Evolutionary conservation across 2,888 invertebrate species (phyloP).

Genomic region (Acleris holmiana): DNA sequence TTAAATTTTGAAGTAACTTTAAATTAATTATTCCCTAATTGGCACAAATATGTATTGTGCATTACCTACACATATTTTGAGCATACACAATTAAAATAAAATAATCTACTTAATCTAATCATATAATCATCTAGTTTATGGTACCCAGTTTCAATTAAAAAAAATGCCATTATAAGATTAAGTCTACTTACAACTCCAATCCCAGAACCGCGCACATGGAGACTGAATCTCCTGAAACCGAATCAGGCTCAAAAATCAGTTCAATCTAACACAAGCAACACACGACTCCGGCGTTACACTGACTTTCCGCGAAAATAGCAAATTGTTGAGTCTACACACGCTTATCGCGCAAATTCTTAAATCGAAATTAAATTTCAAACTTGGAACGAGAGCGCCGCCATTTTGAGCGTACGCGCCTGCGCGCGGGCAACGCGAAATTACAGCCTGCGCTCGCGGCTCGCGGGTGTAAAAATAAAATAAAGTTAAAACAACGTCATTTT

Average conservation of each 20-base stretch:
- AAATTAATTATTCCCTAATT: too few relatives aligned
- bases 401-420: slow-evolving; percentile 81
- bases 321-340: slow-evolving; percentile 47
- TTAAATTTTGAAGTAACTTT: neutral
- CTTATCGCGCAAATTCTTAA: slow-evolving; percentile 57
- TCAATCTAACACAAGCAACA: slow-evolving; percentile 53
- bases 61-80: too few relatives aligned
- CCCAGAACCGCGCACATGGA: slow-evolving; percentile 65
- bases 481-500: slow-evolving; percentile 83
- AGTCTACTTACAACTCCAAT: slow-evolving; percentile 66
- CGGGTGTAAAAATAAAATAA: slow-evolving; percentile 84
- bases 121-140: too few relatives aligned
- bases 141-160: too few relatives aligned
- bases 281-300: slow-evolving; percentile 49
- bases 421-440: slow-evolving; percentile 83
- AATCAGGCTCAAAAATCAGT: slow-evolving; percentile 63
- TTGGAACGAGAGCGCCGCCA: slow-evolving; percentile 66
- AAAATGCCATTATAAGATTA: slow-evolving; percentile 36
- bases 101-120: too few relatives aligned
- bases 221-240: slow-evolving; percentile 66
- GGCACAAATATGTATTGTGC: too few relatives aligned
- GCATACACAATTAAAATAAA: too few relatives aligned
- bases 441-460: slow-evolving; percentile 73
- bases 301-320: slow-evolving; percentile 54
- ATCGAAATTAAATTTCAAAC: slow-evolving; percentile 60